Percentiles rank a stretch among this genome's conserved stretches.
Evolutionary conservation across 2,797 vertebrate genomes (phyloP).

Genomic region (Centroberyx gerrardi): DNA sequence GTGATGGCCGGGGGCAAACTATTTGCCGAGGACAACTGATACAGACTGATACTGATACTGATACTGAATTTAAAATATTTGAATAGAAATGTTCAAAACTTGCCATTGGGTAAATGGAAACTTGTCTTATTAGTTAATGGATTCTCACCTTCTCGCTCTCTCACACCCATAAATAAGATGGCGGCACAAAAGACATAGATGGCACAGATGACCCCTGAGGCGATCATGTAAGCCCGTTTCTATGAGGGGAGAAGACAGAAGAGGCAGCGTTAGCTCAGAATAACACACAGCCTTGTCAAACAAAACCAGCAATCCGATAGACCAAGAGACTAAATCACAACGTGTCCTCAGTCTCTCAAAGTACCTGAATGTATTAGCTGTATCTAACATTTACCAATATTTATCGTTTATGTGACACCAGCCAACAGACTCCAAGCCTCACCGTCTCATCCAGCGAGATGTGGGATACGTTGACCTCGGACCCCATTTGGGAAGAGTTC

Average conservation of each 20-base stretch:
- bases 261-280: slow-evolving; percentile 3
- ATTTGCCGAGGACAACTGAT: not conserved
- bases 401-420: not conserved
- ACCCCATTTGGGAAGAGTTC: slow-evolving; percentile 58
- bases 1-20: not conserved
- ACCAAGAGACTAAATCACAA: not conserved
- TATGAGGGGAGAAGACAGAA: slow-evolving; percentile 61
- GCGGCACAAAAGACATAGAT: slow-evolving; percentile 92
- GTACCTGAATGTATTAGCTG: not conserved
- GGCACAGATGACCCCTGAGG: slow-evolving; percentile 90
- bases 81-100: not conserved
- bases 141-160: slow-evolving; percentile 89
- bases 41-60: not conserved
- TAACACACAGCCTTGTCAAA: not conserved
- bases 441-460: slow-evolving; percentile 86
- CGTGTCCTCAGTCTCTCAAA: not conserved
- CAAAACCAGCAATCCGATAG: not conserved
- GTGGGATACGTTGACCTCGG: slow-evolving; percentile 77
- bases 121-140: not conserved
- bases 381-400: not conserved
- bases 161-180: slow-evolving; percentile 89
- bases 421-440: slow-evolving; percentile 20
- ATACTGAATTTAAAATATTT: too few species aligned
- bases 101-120: not conserved
- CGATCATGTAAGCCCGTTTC: slow-evolving; percentile 92